These are phyloP conservation scores for Myxocyprinus asiaticus DNA, from an alignment of 2,113 vertebrate genomes.

Conservation along the genomic window DNA sequence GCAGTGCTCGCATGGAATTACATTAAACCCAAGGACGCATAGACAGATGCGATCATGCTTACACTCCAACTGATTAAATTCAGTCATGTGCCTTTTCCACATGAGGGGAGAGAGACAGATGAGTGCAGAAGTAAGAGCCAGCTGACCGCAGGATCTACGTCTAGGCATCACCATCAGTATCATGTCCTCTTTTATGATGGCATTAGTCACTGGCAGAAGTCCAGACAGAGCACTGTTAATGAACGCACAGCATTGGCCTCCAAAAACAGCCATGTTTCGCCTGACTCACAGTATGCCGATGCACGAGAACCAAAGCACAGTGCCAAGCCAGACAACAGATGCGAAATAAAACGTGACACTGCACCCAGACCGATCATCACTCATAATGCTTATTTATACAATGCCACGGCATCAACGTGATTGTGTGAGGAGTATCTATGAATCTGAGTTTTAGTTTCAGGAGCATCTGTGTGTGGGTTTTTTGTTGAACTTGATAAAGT, in stretches of 20 bases:
- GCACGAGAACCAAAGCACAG: neutral
- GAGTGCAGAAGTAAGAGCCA: neutral
- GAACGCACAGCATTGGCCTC: neutral
- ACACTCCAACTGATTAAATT: constrained; percentile 13
- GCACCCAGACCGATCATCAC: neutral
- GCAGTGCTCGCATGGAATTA: constrained; percentile 1
- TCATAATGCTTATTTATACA: neutral
- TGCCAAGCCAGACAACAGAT: neutral
- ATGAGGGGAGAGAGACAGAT: constrained; percentile 37
- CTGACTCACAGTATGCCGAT: neutral
- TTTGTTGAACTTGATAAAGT: neutral
- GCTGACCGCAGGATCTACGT: constrained; percentile 2
- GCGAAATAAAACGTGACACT: constrained; percentile 15
- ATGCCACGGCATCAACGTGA: neutral
- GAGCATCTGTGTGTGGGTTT: neutral
- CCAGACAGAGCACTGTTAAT: neutral
- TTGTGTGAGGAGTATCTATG: no score
- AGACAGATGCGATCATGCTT: neutral
- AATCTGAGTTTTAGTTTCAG: no score
- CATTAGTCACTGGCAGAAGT: constrained; percentile 6
- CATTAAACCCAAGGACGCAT: neutral
- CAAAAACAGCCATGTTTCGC: neutral
- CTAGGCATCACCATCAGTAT: neutral
- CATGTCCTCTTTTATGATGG: neutral
- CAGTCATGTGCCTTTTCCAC: neutral